Conservation (phyloP, 1,140 invertebrate species). For the Glomeris maerens region DNA sequence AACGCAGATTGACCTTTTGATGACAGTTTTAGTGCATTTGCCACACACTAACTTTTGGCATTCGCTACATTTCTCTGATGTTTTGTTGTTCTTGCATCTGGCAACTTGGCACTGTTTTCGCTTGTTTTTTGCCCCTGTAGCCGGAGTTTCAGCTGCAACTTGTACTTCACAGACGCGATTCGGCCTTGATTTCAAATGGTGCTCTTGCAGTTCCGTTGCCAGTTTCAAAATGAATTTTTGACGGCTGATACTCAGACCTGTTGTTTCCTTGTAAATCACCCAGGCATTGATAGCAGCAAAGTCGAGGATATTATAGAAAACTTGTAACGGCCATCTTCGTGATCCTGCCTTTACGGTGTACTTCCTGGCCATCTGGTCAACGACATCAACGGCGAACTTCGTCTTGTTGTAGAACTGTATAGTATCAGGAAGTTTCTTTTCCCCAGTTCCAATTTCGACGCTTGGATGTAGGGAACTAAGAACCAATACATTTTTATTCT, state of each 20-base stretch:
- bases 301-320: conserved; percentile 15
- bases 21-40: too few relatives aligned
- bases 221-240: conserved; percentile 2
- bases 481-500: background rate
- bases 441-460: background rate
- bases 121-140: too few relatives aligned
- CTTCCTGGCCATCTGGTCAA: conserved; percentile 9
- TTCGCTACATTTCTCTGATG: too few relatives aligned
- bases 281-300: conserved; percentile 5
- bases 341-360: conserved; percentile 4
- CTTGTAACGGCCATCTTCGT: conserved; percentile 12
- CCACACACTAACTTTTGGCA: too few relatives aligned
- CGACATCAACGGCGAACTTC: conserved; percentile 7
- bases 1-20: too few relatives aligned
- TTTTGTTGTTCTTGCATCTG: too few relatives aligned
- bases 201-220: conserved; percentile 1
- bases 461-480: background rate
- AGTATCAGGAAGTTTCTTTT: background rate
- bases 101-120: too few relatives aligned
- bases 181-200: too few relatives aligned
- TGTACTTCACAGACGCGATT: too few relatives aligned
- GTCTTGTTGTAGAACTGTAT: conserved; percentile 2
- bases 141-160: too few relatives aligned
- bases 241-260: background rate
- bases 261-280: conserved; percentile 6